Evolutionary conservation across 1,140 invertebrate genomes (phyloP).

Genomic region (Cydia amplana): DNA sequence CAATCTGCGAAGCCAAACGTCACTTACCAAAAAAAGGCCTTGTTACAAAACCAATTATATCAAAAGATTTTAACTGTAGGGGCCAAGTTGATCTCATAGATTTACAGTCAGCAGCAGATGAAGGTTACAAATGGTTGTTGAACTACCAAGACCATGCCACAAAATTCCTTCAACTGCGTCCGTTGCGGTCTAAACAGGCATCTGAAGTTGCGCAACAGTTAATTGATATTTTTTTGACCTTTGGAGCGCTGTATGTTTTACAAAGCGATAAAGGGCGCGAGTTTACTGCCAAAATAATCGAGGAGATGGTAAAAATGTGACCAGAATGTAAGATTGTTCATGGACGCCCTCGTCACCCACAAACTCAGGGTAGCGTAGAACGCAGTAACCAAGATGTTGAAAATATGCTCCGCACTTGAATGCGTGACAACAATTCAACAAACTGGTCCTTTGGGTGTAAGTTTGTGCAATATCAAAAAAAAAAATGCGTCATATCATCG

Average conservation of each 20-base stretch:
- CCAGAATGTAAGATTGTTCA: constrained; percentile 61
- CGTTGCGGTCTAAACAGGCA: constrained; percentile 54
- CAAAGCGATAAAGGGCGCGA: constrained; percentile 61
- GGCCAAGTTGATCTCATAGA: constrained; percentile 78
- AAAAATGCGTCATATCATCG: constrained; percentile 30
- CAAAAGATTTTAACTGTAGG: constrained; percentile 57
- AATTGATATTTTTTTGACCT: constrained; percentile 54
- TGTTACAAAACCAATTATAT: constrained; percentile 59
- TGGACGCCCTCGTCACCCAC: constrained; percentile 48
- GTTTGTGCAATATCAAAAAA: constrained; percentile 34
- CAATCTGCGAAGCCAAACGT: not conserved
- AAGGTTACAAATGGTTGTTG: constrained; percentile 70
- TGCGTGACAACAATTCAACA: constrained; percentile 31
- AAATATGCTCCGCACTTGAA: constrained; percentile 30
- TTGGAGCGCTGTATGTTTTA: constrained; percentile 60
- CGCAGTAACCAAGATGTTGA: constrained; percentile 32
- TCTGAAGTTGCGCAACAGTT: constrained; percentile 47
- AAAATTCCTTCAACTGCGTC: constrained; percentile 64
- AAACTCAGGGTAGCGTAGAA: constrained; percentile 40
- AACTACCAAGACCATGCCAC: constrained; percentile 76
- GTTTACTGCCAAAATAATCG: constrained; percentile 58
- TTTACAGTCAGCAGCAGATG: constrained; percentile 66
- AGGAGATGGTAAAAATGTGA: constrained; percentile 61
- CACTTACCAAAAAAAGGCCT: constrained; percentile 45
- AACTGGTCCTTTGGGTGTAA: constrained; percentile 28